These are phyloP conservation scores for Callaeas wilsoni DNA, from an alignment of 2,113 vertebrate species.

Conservation along the genomic window DNA sequence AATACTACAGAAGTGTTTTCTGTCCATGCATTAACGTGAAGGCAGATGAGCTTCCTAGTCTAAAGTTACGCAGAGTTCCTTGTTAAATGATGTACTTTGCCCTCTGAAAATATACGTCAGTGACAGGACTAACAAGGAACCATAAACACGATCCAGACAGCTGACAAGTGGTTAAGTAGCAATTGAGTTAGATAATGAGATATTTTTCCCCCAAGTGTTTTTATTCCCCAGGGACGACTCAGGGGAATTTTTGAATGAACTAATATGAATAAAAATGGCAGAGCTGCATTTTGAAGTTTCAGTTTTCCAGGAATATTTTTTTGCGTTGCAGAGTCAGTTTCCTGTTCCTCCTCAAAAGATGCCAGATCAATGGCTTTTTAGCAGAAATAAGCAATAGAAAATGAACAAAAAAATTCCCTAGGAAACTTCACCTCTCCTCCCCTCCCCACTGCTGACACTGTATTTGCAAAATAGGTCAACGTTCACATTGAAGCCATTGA, in stretches of 20 bases:
- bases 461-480: slow-evolving; percentile 8
- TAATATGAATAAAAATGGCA: not conserved
- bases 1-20: not conserved
- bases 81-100: not conserved
- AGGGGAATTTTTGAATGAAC: slow-evolving; percentile 1
- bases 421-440: slow-evolving; percentile 19
- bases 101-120: not conserved
- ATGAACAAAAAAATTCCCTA: not conserved
- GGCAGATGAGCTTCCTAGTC: not conserved
- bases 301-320: not conserved
- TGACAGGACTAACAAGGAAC: not conserved
- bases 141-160: not conserved
- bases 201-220: not conserved
- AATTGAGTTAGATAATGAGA: not conserved
- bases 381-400: slow-evolving; percentile 10
- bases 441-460: not conserved
- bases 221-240: not conserved
- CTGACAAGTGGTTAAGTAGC: not conserved
- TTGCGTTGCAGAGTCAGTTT: not conserved
- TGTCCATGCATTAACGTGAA: not conserved
- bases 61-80: not conserved
- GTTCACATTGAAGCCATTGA: slow-evolving; percentile 4
- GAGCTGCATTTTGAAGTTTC: not conserved
- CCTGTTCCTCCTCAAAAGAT: not conserved
- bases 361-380: not conserved